phyloP scores from a whole-genome alignment of 2,888 invertebrate species.

The Gryllus longicercus region DNA sequence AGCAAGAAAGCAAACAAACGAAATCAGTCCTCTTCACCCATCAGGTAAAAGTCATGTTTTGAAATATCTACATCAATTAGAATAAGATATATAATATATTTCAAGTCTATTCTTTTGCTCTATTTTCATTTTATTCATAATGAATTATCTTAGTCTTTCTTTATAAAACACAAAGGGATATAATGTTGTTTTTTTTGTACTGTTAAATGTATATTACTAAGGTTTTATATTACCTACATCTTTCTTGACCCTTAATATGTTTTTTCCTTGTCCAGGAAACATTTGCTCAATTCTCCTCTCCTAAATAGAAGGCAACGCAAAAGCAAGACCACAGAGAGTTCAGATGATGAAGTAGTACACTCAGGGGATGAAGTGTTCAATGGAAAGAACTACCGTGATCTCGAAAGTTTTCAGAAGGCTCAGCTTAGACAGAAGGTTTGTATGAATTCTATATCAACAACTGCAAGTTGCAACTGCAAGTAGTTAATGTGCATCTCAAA shows the following conservation, averaged over 20 bases:
- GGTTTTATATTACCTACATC: not conserved
- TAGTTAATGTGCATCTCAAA: too few species aligned
- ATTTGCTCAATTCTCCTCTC: conserved; percentile 80
- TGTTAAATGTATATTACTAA: too few species aligned
- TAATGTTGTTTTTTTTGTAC: too few species aligned
- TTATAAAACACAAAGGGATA: not conserved
- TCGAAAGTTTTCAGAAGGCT: conserved; percentile 89
- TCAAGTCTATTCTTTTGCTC: not conserved
- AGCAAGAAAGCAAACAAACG: conserved; percentile 69
- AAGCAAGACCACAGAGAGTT: conserved; percentile 71
- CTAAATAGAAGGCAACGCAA: conserved; percentile 71
- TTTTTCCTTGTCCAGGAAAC: conserved; percentile 50
- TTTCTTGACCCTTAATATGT: not conserved
- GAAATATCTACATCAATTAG: not conserved
- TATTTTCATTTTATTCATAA: not conserved
- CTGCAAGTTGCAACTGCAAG: too few species aligned
- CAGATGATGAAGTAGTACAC: conserved; percentile 70
- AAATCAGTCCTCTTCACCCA: conserved; percentile 76
- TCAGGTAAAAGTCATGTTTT: conserved; percentile 49
- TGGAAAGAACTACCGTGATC: conserved; percentile 74
- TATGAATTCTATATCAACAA: not conserved
- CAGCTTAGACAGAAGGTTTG: conserved; percentile 84
- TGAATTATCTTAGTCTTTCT: not conserved
- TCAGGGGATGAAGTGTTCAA: conserved; percentile 57
- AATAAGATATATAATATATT: not conserved